phyloP scores from a whole-genome alignment of 2,888 invertebrate genomes.

The Merodon equestris region DNA sequence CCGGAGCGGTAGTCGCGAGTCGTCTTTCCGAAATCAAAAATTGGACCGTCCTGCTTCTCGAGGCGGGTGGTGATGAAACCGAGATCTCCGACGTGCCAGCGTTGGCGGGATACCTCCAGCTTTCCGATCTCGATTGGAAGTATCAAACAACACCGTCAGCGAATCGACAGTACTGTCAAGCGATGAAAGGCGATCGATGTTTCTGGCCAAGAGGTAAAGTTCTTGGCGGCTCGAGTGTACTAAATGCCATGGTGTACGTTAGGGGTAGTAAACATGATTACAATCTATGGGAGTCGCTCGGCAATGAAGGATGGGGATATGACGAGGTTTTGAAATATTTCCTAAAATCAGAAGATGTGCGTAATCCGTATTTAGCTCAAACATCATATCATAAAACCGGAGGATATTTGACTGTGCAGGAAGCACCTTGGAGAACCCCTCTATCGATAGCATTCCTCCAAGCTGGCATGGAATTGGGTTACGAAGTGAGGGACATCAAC shows the following conservation, averaged over 20 bases:
- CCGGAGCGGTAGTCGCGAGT: constrained; percentile 92
- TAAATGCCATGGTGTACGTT: constrained; percentile 95
- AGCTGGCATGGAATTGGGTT: constrained; percentile 90
- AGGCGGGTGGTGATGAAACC: constrained; percentile 93
- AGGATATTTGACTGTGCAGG: constrained; percentile 91
- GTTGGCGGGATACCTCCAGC: constrained; percentile 89
- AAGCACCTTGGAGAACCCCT: constrained; percentile 90
- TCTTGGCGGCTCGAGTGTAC: constrained; percentile 91
- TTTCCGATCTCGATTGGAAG: constrained; percentile 94
- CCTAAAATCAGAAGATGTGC: constrained; percentile 91
- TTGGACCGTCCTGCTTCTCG: constrained; percentile 90
- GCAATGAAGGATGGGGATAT: constrained; percentile 93
- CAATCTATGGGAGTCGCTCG: constrained; percentile 90
- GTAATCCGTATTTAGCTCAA: constrained; percentile 88
- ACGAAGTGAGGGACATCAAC: constrained; percentile 89
- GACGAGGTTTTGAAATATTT: constrained; percentile 90
- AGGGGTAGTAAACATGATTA: constrained; percentile 93
- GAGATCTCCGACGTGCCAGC: constrained; percentile 94
- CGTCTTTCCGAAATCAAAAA: constrained; percentile 88
- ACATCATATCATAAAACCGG: constrained; percentile 88
- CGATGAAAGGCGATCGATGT: constrained; percentile 92
- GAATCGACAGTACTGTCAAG: constrained; percentile 89
- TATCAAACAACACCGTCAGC: constrained; percentile 90
- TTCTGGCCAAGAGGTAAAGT: constrained; percentile 96
- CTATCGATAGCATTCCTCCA: constrained; percentile 90